Conservation (phyloP, 1,140 invertebrate genomes). For the Sitodiplosis mosellana region DNA sequence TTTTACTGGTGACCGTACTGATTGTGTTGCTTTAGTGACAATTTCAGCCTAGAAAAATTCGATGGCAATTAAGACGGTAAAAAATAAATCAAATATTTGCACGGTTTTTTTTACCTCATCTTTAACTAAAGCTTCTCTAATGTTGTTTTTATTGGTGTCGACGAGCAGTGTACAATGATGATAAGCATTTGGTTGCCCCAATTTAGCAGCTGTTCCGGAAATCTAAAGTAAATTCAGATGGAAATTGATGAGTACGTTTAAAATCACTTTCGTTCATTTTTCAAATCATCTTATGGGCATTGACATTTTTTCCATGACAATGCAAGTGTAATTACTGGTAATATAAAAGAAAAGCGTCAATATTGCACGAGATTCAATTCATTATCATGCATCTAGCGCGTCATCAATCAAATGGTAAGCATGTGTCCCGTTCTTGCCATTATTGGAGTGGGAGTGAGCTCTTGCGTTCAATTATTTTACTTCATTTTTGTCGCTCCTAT, state of each 20-base stretch:
- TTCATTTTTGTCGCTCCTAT: conserved; percentile 9
- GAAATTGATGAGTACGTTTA: no score
- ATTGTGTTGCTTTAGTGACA: conserved; percentile 63
- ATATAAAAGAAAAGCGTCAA: background rate
- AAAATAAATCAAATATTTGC: background rate
- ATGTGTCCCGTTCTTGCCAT: no score
- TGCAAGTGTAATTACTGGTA: no score
- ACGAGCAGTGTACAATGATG: conserved; percentile 89
- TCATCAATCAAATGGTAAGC: no score
- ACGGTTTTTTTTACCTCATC: conserved; percentile 33
- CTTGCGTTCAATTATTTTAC: no score
- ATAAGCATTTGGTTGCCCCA: conserved; percentile 69
- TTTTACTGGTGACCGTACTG: conserved; percentile 55
- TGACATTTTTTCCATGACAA: no score
- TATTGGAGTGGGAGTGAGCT: no score
- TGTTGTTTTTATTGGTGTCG: conserved; percentile 53
- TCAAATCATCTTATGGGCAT: no score
- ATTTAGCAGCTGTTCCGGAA: conserved; percentile 81
- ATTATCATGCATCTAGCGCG: background rate
- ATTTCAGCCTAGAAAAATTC: conserved; percentile 37
- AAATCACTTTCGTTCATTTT: no score
- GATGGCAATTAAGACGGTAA: conserved; percentile 8
- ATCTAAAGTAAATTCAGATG: no score
- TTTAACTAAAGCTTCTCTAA: conserved; percentile 44
- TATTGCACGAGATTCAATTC: no score